phyloP scores from a whole-genome alignment of 2,797 vertebrate species.

The Trichosurus vulpecula region DNA sequence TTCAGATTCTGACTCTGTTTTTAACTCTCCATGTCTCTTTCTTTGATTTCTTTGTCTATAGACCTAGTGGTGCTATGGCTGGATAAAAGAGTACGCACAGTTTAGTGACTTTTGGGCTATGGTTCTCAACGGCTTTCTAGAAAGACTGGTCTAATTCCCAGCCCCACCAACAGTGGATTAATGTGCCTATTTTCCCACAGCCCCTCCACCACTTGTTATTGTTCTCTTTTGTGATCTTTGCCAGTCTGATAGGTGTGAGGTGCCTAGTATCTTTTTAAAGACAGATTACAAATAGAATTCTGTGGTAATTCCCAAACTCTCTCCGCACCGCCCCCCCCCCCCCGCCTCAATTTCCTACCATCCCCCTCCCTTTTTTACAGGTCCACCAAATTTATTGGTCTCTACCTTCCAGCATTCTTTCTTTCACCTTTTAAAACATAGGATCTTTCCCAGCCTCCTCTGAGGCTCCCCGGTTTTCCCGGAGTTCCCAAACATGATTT shows the following conservation, averaged over 20 bases:
- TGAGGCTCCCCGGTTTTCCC: conserved; percentile 59
- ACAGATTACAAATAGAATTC: conserved; percentile 49
- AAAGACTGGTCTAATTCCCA: background rate
- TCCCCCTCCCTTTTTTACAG: background rate
- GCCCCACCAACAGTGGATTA: background rate
- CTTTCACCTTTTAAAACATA: conserved; percentile 50
- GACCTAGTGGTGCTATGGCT: background rate
- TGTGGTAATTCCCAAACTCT: conserved; percentile 19
- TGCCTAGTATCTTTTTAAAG: conserved; percentile 52
- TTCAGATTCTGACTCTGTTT: background rate
- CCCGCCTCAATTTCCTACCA: background rate
- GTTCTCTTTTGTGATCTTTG: conserved; percentile 40
- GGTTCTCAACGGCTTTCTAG: conserved; percentile 29
- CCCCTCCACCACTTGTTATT: conserved; percentile 23
- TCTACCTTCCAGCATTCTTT: conserved; percentile 44
- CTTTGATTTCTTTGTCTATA: background rate
- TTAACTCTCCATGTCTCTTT: background rate
- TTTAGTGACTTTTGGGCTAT: background rate
- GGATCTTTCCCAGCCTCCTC: conserved; percentile 57
- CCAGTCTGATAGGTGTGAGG: background rate
- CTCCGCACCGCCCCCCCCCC: background rate
- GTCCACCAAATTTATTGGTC: conserved; percentile 53
- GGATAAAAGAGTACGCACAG: background rate
- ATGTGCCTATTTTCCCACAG: conserved; percentile 1
- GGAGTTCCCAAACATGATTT: conserved; percentile 70